Evolutionary conservation across 2,797 vertebrate species (phyloP).

Genomic region (Sebastiscus albofasciatus): DNA sequence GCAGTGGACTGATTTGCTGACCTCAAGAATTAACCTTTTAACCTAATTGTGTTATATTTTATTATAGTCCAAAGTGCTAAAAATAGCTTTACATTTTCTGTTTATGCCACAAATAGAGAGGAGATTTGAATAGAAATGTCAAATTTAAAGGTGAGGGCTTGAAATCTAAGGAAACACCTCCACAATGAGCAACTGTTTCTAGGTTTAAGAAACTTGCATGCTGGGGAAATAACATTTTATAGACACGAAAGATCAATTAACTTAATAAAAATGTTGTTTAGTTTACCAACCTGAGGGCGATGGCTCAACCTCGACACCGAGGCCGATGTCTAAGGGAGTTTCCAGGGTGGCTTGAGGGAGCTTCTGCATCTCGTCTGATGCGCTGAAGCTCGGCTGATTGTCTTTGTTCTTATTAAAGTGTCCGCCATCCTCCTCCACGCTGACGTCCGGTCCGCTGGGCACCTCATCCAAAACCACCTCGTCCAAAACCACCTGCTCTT

Average conservation of each 20-base stretch:
- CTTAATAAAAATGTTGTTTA: not conserved
- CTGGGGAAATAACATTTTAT: not conserved
- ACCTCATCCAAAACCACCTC: slow-evolving; percentile 34
- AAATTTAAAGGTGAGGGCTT: not conserved
- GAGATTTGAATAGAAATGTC: not conserved
- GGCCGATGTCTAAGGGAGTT: slow-evolving; percentile 72
- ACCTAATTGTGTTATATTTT: not conserved
- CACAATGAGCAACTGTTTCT: not conserved
- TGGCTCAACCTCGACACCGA: slow-evolving; percentile 68
- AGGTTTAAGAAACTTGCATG: not conserved
- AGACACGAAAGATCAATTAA: not conserved
- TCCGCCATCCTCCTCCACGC: slow-evolving; percentile 73
- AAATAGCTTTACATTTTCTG: not conserved
- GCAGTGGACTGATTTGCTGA: not conserved
- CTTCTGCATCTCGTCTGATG: slow-evolving; percentile 72
- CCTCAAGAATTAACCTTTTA: not conserved
- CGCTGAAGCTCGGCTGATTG: slow-evolving; percentile 63
- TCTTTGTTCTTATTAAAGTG: slow-evolving; percentile 83
- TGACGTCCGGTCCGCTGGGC: slow-evolving; percentile 52
- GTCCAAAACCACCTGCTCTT: slow-evolving; percentile 41
- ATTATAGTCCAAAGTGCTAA: not conserved
- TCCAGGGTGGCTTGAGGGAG: slow-evolving; percentile 76
- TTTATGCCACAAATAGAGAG: not conserved
- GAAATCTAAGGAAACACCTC: not conserved
- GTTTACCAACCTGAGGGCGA: slow-evolving; percentile 74